Evolutionary conservation across 2,797 vertebrate genomes (phyloP).

Genomic region (Ispidina lecontei): DNA sequence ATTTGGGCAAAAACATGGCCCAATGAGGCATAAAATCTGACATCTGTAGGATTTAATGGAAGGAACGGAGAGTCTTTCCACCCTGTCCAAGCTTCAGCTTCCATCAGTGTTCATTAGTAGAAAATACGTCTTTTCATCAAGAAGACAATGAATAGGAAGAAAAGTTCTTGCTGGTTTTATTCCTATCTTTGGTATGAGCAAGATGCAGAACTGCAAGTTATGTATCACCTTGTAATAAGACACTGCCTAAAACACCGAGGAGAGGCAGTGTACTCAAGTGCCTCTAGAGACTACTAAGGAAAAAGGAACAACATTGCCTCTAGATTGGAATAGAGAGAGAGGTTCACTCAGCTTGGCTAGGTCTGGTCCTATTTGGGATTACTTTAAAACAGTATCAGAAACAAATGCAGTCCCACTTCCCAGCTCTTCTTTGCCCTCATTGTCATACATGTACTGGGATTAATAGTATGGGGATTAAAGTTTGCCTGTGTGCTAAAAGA

Average conservation of each 20-base stretch:
- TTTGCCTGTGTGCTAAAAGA: background rate
- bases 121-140: conserved; percentile 17
- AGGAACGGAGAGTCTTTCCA: background rate
- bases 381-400: background rate
- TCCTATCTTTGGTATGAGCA: background rate
- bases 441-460: background rate
- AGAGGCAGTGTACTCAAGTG: background rate
- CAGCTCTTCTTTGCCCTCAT: background rate
- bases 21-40: background rate
- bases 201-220: background rate
- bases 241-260: background rate
- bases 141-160: background rate
- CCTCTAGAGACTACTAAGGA: background rate
- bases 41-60: background rate
- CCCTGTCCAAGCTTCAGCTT: background rate
- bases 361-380: background rate
- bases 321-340: background rate
- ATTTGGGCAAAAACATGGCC: background rate
- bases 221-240: conserved; percentile 30
- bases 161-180: background rate
- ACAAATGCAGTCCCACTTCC: background rate
- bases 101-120: background rate
- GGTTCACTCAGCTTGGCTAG: background rate
- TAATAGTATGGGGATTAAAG: background rate
- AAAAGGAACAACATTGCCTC: background rate